These are phyloP conservation scores for Philaethria dido DNA, from an alignment of 2,888 invertebrate genomes.

Conservation along the genomic window DNA sequence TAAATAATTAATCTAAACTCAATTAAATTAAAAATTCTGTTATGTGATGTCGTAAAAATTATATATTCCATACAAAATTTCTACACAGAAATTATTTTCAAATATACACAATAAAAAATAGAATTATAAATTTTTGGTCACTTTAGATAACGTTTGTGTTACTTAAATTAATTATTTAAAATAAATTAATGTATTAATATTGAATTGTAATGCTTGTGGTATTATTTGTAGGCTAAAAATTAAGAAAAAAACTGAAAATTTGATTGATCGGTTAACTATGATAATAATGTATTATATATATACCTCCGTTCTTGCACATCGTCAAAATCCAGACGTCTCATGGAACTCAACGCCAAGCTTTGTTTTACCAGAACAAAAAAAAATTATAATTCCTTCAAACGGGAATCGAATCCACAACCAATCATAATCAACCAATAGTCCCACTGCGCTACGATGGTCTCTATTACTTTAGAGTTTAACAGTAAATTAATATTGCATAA, in stretches of 20 bases:
- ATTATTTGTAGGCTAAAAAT: background rate
- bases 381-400: no score
- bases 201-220: slow-evolving; percentile 13
- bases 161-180: background rate
- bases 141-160: slow-evolving; percentile 31
- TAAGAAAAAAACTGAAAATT: background rate
- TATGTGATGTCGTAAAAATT: no score
- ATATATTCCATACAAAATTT: background rate
- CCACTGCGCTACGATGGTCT: no score
- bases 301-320: no score
- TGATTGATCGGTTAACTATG: background rate
- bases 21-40: background rate
- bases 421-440: no score
- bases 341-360: no score
- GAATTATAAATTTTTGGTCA: slow-evolving; percentile 37
- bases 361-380: no score
- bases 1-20: slow-evolving; percentile 28
- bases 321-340: no score
- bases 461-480: no score
- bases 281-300: background rate
- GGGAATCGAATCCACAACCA: no score
- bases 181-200: background rate
- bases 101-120: slow-evolving; percentile 19
- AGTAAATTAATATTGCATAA: no score
- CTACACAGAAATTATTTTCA: background rate